phyloP scores from a whole-genome alignment of 2,888 invertebrate genomes.

The Aleiodes alternator region DNA sequence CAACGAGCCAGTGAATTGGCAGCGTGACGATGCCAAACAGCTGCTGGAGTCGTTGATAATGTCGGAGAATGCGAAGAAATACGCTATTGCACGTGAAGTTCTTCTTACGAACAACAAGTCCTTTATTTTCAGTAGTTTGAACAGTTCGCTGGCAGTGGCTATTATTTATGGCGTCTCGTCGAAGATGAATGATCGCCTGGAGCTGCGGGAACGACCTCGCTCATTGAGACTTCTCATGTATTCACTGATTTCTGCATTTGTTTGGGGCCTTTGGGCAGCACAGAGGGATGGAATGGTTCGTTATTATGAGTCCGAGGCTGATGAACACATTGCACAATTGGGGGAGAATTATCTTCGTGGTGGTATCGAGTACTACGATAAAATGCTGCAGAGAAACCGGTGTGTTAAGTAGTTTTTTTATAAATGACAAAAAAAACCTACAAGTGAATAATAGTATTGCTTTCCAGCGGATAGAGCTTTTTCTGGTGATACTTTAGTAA shows the following conservation, averaged over 20 bases:
- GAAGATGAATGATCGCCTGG: slow-evolving; percentile 77
- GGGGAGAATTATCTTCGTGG: slow-evolving; percentile 82
- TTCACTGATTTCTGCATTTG: slow-evolving; percentile 78
- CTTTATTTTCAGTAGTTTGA: slow-evolving; percentile 77
- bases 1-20: slow-evolving; percentile 81
- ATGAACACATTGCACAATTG: slow-evolving; percentile 79
- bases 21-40: slow-evolving; percentile 79
- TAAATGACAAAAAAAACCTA: too few relatives aligned
- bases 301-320: slow-evolving; percentile 80
- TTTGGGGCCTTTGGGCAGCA: slow-evolving; percentile 80
- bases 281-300: slow-evolving; percentile 82
- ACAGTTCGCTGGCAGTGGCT: slow-evolving; percentile 26
- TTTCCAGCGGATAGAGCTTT: too few relatives aligned
- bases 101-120: slow-evolving; percentile 80
- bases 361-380: slow-evolving; percentile 86
- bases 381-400: slow-evolving; percentile 80
- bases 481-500: too few relatives aligned
- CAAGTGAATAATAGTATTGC: too few relatives aligned
- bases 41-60: slow-evolving; percentile 83
- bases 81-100: slow-evolving; percentile 87
- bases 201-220: slow-evolving; percentile 78
- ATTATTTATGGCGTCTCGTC: background rate
- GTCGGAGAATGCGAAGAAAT: slow-evolving; percentile 87
- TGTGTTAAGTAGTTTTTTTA: too few relatives aligned
- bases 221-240: slow-evolving; percentile 77